These are phyloP conservation scores for Oxyura jamaicensis DNA, from an alignment of 2,113 vertebrate species.

Conservation along the genomic window DNA sequence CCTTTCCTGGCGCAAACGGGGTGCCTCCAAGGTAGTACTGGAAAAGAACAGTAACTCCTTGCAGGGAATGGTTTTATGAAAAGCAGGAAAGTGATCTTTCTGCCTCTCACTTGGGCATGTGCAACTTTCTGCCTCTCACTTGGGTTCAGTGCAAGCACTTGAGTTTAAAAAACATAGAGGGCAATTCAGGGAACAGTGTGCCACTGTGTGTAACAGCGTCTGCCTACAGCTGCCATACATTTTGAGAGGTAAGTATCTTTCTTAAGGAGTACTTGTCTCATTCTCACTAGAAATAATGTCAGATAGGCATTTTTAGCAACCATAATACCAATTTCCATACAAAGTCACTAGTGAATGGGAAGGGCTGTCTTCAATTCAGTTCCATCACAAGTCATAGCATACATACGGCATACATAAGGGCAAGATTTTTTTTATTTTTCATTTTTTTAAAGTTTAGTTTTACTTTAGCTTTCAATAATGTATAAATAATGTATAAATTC, in stretches of 20 bases:
- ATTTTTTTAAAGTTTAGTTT: neutral
- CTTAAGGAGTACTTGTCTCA: constrained; percentile 21
- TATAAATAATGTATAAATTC: neutral
- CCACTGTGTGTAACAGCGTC: constrained; percentile 8
- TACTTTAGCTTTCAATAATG: neutral
- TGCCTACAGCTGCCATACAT: constrained; percentile 32
- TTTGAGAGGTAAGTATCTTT: constrained; percentile 18
- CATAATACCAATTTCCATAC: neutral
- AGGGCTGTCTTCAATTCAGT: neutral
- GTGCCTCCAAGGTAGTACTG: neutral
- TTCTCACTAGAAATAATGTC: neutral
- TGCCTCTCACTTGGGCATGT: neutral
- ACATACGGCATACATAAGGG: no score
- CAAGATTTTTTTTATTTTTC: no score
- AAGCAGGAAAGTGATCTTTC: neutral
- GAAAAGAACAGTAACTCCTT: neutral
- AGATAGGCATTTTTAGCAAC: constrained; percentile 11
- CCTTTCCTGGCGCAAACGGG: neutral
- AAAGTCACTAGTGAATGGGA: neutral
- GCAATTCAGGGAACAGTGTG: neutral
- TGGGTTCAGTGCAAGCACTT: neutral
- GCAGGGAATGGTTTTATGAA: neutral
- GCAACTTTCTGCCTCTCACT: neutral
- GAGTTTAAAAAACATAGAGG: neutral
- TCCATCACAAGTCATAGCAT: neutral